Base-by-base conservation (phyloP, 2,888 invertebrate species). In the Adineta ricciae region DNA sequence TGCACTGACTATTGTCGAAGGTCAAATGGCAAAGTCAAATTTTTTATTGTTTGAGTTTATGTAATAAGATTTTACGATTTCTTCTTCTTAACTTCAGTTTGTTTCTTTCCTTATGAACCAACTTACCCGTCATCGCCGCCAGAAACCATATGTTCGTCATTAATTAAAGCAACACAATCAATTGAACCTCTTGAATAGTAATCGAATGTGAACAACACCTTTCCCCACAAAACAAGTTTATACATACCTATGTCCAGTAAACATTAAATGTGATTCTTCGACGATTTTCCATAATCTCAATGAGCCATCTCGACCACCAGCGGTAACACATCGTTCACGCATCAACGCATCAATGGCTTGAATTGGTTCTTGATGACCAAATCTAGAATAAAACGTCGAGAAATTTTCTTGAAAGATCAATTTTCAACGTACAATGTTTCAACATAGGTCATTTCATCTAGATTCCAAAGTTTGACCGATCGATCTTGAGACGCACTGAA, bases 221-320 rank as follows among this genome's bases (percentile, higher is more conserved):
- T 50, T 50, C 19, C 19, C 14, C 14, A 14, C 14, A 19, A 52
- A 83, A 85, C 27, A 72, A 32, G 24, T 85, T 64, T 24, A 32
- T 49, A 36, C 83, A 82, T 83, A 84, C 83, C 72, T 64, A 73
- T 84, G 78, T 41, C 78, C 78, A n/a, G 38, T 78, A n/a, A 94
- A 97, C 87, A 98, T 94, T 32, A 99, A 92, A 89, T 99, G 98
- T 32, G 97, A 96, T 90, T 98, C 98, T 91, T 98, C 97, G 1
- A 94, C 93, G 86, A 99, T 94, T 91, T 99, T 98, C 97, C 98
- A 99, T 88, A 99, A 93, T 88, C 97, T 92, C 32, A 97, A 91
- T 2, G 95, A 93, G 72, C 93, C 93, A 89, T 99, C 98, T 86
- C 94, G 92, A 8, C 97, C 96, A 27, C 98, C 97, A 32, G 94